Percentiles rank a stretch among this genome's conserved stretches.
These are phyloP conservation scores for Axinella damicornis DNA, from an alignment of 37 sponge, comb jelly and placozoan genomes.

Conservation along the genomic window DNA sequence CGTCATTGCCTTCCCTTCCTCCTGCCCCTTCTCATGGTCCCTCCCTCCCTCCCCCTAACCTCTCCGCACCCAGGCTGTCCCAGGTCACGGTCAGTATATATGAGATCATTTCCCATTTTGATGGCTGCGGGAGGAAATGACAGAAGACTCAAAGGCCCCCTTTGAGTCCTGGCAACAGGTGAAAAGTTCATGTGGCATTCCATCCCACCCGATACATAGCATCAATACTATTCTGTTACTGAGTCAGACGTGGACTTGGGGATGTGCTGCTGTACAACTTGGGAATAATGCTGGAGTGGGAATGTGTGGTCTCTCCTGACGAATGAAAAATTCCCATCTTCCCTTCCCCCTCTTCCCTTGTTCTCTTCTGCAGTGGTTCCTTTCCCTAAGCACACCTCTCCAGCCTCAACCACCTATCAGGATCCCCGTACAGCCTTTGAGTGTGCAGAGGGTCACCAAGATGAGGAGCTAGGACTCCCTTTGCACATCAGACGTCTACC, in stretches of 20 bases:
- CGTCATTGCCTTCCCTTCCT: too few relatives aligned
- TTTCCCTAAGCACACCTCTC: slow-evolving; percentile 46
- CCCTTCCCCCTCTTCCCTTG: too few relatives aligned
- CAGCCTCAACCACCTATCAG: slow-evolving; percentile 87
- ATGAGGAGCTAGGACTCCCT: slow-evolving; percentile 86
- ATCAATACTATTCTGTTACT: too few relatives aligned
- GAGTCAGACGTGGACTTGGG: too few relatives aligned
- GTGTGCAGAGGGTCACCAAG: slow-evolving; percentile 54
- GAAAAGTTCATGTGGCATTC: not conserved
- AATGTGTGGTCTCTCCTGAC: too few relatives aligned
- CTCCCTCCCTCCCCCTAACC: too few relatives aligned
- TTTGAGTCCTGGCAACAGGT: slow-evolving; percentile 83
- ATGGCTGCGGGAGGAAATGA: not conserved
- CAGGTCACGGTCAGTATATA: slow-evolving; percentile 97
- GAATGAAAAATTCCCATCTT: too few relatives aligned
- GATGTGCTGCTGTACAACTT: too few relatives aligned
- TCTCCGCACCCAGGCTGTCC: slow-evolving; percentile 62
- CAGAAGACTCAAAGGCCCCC: slow-evolving; percentile 54
- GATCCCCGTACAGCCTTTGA: slow-evolving; percentile 91
- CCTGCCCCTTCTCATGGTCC: too few relatives aligned
- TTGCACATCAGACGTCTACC: slow-evolving; percentile 92
- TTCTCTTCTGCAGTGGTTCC: slow-evolving; percentile 87
- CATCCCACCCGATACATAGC: too few relatives aligned
- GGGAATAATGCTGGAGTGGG: too few relatives aligned
- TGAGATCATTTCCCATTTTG: slow-evolving; percentile 79